phyloP scores from a whole-genome alignment of 2,797 vertebrate species.

The Pipistrellus pygmaeus region DNA sequence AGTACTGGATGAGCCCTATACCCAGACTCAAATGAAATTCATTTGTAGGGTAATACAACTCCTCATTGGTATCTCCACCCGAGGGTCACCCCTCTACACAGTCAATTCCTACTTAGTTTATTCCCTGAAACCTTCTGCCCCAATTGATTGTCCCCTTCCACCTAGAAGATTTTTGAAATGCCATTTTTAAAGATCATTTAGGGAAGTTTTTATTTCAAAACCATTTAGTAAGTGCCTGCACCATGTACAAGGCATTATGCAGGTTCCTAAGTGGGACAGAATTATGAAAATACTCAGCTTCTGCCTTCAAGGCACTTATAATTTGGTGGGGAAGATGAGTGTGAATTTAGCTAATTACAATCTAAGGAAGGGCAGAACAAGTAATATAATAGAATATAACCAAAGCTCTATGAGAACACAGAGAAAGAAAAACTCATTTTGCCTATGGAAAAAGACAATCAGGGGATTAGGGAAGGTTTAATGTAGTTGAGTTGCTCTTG shows the following conservation, averaged over 20 bases:
- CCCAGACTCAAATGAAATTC: background rate
- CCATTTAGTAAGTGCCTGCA: background rate
- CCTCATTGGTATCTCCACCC: background rate
- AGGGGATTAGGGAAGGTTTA: background rate
- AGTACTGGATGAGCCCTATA: background rate
- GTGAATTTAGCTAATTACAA: slow-evolving; percentile 36
- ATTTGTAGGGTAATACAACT: background rate
- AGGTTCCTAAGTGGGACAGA: background rate
- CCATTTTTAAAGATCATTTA: slow-evolving; percentile 27
- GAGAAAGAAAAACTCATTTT: slow-evolving; percentile 32
- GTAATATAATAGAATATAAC: slow-evolving; percentile 20
- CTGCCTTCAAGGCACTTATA: slow-evolving; percentile 3
- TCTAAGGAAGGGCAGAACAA: background rate
- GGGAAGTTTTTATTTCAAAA: slow-evolving; percentile 40
- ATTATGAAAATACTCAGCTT: slow-evolving; percentile 41
- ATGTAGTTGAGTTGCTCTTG: background rate
- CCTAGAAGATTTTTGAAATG: slow-evolving; percentile 43
- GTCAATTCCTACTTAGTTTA: slow-evolving; percentile 38
- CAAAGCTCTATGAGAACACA: slow-evolving; percentile 3
- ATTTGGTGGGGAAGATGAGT: background rate
- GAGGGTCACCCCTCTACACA: background rate
- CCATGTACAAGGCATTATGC: background rate
- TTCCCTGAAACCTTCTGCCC: background rate
- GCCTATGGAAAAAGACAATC: slow-evolving; percentile 16
- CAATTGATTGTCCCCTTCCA: slow-evolving; percentile 8